Evolutionary conservation across 2,797 vertebrate genomes (phyloP), one percentile per base, ranked within the genome.

Genomic region (Alca torda): DNA sequence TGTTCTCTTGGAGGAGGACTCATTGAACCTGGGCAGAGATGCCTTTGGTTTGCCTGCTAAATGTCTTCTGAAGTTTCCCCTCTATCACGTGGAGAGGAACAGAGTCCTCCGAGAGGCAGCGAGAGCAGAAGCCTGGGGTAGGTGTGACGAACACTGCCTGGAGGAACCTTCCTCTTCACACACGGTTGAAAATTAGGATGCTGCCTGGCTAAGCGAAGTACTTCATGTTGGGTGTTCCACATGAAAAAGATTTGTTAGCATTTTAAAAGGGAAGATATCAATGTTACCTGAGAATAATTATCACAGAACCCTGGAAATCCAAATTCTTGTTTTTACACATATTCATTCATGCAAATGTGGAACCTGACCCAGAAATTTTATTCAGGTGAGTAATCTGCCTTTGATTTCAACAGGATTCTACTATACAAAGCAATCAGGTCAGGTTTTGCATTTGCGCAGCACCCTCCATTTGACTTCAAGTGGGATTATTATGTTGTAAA

Each of bases 271-370:
- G 39, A 77, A 85, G 45, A 89, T 35, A 87, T 16, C 67, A 64
- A 48, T 35, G 37, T 46, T 92, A 87, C 84, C 72, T 35, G 51
- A 85, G 69, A 54, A 87, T 19, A 89, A 84, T 68, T 68, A 80
- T 39, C 57, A 64, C 76, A 88, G 64, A 85, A 89, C 21, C 45
- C 57, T 90, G 79, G 57, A 94, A 96, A 87, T 78, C 72, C 54
- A 93, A 45, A 83, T 87, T 78, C 37, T 73, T 75, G 37, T 48
- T 79, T 93, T 90, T 28, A 81, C 82, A 78, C 46, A 73, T 61
- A 89, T 78, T 92, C 64, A 78, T 92, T 74, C 82, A 94, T 84
- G 86, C 69, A 90, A 92, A 96, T 89, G 50, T 35, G 39, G 53
- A 86, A 68, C 41, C 43, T 69, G 92, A 88, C 76, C 79, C 26